Base-by-base conservation (phyloP, 2,113 vertebrate genomes). In the Rhynchomys soricoides region DNA sequence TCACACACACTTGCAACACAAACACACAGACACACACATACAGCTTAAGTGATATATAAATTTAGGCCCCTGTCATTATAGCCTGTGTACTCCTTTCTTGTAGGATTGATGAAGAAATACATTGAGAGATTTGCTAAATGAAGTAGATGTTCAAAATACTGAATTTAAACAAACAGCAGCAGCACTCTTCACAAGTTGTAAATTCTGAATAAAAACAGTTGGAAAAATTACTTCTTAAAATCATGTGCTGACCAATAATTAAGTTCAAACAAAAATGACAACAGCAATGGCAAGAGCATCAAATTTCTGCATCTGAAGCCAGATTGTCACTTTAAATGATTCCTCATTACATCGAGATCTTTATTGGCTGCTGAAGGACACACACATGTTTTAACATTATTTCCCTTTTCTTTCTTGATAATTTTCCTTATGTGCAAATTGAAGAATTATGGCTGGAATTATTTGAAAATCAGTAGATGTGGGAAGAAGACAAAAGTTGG, bases 201-300 rank as follows among this genome's bases (percentile, higher is more conserved):
- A 92, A 74, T 95, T 86, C 15, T 83, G 24, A 81, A 88, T 62
- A 83, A 91, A 93, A 17, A 64, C 1, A 79, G 43, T 94, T 68
- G 43, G 7, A 5, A 34, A 93, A 81, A 93, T 48, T 78, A 16
- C 52, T 79, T 79, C n/a, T 55, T 81, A 22, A 82, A 83, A 70
- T 74, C 1, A 12, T 55, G 0, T 64, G 16, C 24, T 73, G 55
- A 10, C 12, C 40, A 82, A 82, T 62, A 89, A 89, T 86, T 73
- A 90, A 78, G 71, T 85, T 73, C n/a, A 88, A 40, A 34, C 15
- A 90, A 77, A 11, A 85, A 5, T 26, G 57, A 10, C 37, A 73
- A 1, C 24, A 57, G 68, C 34, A 78, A 66, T 70, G 26, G 5
- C 11, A 55, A 62, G 19, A 57, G 2, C 29, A 31, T 50, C 89